phyloP scores from a whole-genome alignment of 2,113 vertebrate species.

The Sorex araneus region DNA sequence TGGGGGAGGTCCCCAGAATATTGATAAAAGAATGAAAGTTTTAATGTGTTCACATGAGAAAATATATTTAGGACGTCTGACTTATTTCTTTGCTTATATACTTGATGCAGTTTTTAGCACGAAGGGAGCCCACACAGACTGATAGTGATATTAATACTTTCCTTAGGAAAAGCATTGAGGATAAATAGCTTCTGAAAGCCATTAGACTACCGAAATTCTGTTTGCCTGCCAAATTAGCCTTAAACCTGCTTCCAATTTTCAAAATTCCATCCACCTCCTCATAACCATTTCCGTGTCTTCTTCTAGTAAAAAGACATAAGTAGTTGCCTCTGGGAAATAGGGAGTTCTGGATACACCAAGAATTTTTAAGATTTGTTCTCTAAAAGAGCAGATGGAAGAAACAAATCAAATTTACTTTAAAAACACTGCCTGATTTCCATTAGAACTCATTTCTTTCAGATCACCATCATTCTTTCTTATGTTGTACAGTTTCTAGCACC shows the following conservation, averaged over 20 bases:
- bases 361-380: constrained; percentile 41
- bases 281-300: background rate
- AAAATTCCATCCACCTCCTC: constrained; percentile 1
- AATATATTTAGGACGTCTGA: background rate
- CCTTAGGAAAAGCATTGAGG: background rate
- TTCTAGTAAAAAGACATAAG: background rate
- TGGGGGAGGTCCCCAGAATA: too few relatives aligned
- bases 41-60: constrained; percentile 22
- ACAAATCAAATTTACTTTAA: constrained; percentile 19
- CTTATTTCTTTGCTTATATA: constrained; percentile 5
- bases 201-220: constrained; percentile 33
- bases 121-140: background rate
- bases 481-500: background rate
- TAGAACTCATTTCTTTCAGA: constrained; percentile 9
- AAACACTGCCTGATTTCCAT: constrained; percentile 2
- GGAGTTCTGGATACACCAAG: constrained; percentile 21
- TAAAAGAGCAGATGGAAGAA: constrained; percentile 36
- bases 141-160: background rate
- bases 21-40: background rate
- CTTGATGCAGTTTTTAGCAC: background rate
- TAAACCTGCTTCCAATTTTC: constrained; percentile 30
- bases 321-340: constrained; percentile 5
- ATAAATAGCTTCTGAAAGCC: constrained; percentile 34
- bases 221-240: constrained; percentile 25
- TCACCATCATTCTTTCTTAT: constrained; percentile 31